Evolutionary conservation across 2,113 vertebrate species (phyloP).

Genomic region (Melanerpes formicivorus): DNA sequence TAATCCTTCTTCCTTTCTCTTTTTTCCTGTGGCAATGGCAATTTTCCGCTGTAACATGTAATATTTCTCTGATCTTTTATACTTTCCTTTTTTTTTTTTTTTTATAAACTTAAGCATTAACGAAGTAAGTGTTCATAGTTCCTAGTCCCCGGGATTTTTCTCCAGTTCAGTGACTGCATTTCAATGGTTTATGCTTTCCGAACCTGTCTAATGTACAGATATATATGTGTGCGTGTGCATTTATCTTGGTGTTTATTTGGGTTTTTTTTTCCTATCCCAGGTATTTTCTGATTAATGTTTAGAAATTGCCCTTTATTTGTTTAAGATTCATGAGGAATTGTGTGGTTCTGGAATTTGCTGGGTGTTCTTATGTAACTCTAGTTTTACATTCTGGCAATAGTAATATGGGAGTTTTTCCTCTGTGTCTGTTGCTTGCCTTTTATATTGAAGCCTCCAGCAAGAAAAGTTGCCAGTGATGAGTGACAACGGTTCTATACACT

Average conservation of each 20-base stretch:
- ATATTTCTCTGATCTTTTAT: not conserved
- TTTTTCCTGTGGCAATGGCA: not conserved
- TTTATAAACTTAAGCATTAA: not conserved
- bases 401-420: not conserved
- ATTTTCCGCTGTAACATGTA: constrained; percentile 5
- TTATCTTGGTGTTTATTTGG: not conserved
- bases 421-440: not conserved
- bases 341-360: not conserved
- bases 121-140: not conserved
- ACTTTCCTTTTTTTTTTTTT: constrained; percentile 32
- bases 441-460: constrained; percentile 18
- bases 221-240: not conserved
- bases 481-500: not conserved
- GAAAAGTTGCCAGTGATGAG: not conserved
- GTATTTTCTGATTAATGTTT: not conserved
- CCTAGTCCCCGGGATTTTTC: constrained; percentile 4
- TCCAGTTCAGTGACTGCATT: not conserved
- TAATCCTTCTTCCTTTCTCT: not conserved
- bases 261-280: not conserved
- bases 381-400: not conserved
- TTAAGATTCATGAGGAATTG: not conserved
- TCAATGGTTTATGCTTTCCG: not conserved
- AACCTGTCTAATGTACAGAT: not conserved
- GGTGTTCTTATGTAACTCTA: not conserved
- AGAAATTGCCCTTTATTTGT: not conserved